Base-by-base conservation (phyloP, 2,113 vertebrate species). In the Cebus imitator region DNA sequence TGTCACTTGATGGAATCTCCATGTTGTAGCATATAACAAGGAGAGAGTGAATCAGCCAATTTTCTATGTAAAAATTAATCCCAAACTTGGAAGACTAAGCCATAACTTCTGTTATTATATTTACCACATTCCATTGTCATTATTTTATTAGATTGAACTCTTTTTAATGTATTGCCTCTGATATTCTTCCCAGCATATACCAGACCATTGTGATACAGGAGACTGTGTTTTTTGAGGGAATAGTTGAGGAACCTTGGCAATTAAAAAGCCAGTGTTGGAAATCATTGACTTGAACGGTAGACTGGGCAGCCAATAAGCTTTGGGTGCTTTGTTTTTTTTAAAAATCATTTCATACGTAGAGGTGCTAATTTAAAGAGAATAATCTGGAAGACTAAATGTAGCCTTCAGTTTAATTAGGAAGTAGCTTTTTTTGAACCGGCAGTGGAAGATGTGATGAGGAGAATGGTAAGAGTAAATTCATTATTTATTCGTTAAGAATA, bases 271-370 rank as follows among this genome's bases (percentile, higher is more conserved):
- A 78, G 7, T 70, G n/a, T 30, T 93, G 18, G 61, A 78, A 70
- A 80, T 90, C 7, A 76, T 20, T 82, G n/a, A 64, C 52, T 72
- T 78, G 23, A 91, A 76, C 52, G 94, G 13, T 75, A n/a, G 30
- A 40, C 18, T 50, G 35, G 52, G 37, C 40, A 88, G 81, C 61
- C 32, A 57, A 0, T 52, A 82, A 55, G n/a, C 81, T 96, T 93
- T 73, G 48, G 52, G 79, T 95, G 37, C 37, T 76, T 3, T 93
- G 25, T 68, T 58, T 21, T 48, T 58, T 17, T 2, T 27, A 58
- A 58, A 81, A 80, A 14, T 90, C 40, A 50, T 88, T 96, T 95
- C 94, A 43, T 66, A 88, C 83, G 78, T 50, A 96, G 88, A 91
- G 58, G 25, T 12, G 5, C 55, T 80, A 90, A 87, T 43, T 80